Percentiles rank a stretch among this genome's conserved stretches.
phyloP scores from a whole-genome alignment of 2,113 vertebrate genomes.

The Amia ocellicauda region DNA sequence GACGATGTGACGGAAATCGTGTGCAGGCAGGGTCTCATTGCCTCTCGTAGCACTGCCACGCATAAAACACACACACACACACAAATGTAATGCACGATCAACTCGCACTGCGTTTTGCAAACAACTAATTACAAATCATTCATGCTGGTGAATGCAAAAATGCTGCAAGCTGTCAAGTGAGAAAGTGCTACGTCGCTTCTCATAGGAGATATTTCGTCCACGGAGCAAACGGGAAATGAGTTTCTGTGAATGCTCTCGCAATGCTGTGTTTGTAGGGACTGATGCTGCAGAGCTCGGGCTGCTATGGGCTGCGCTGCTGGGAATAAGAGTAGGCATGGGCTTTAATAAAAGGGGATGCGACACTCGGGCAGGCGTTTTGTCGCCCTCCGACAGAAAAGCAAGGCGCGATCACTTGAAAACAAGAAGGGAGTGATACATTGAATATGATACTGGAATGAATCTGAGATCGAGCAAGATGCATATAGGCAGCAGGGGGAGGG shows the following conservation, averaged over 20 bases:
- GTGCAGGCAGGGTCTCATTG: not conserved
- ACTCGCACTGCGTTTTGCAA: not conserved
- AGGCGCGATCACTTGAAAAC: not conserved
- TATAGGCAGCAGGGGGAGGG: too few species aligned
- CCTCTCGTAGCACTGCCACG: not conserved
- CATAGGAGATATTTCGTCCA: not conserved
- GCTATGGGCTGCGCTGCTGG: conserved; percentile 7
- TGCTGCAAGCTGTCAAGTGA: not conserved
- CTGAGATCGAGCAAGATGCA: too few species aligned
- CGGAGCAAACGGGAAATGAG: not conserved
- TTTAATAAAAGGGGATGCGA: conserved; percentile 26
- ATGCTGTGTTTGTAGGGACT: not conserved
- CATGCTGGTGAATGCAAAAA: not conserved
- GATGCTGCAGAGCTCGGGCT: not conserved
- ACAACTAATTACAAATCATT: not conserved
- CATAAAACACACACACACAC: not conserved
- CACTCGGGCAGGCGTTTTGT: not conserved
- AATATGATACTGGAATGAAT: not conserved
- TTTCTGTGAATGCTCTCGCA: not conserved
- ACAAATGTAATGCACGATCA: not conserved
- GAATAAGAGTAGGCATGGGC: not conserved
- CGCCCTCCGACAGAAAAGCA: conserved; percentile 10
- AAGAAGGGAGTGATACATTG: not conserved
- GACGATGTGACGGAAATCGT: not conserved
- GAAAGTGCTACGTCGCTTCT: not conserved